Base-by-base conservation (phyloP, 2,113 vertebrate genomes). In the Nipponia nippon region DNA sequence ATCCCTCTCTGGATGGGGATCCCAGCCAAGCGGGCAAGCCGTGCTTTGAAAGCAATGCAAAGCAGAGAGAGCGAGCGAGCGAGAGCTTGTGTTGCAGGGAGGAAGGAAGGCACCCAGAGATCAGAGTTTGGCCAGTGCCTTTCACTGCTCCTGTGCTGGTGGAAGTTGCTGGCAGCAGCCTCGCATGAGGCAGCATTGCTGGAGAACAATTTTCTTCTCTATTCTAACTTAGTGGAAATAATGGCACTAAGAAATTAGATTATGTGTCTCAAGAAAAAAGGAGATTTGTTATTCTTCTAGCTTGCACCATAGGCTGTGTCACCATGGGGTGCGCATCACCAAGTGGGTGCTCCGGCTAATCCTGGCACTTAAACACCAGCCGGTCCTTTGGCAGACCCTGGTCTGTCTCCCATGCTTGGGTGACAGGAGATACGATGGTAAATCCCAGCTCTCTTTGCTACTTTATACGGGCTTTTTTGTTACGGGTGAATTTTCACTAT, bases 91-190 rank as follows among this genome's bases (percentile, higher is more conserved):
- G 22, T 34, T 72, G 36, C 0, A 1, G n/a, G 50, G 42, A 16
- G 29, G 49, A 75, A 27, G 46, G 30, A 62, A 52, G 58, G 38
- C 16, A 10, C 30, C 20, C 5, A 0, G 53, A 69, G 49, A 22
- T 38, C 8, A 7, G 49, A 42, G 58, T 25, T 29, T 0, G 1
- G 40, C 30, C 1, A 0, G 25, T 3, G 4, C 40, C 44, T 66
- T 71, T 46, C 77, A 7, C 56, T 72, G 69, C 14, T 78, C 34
- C 34, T 47, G 40, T 26, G 49, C 40, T 89, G 61, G 32, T 40
- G 72, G 67, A 72, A 56, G 49, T 11, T 46, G 67, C 83, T 92
- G 80, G 76, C 53, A 70, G 71, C 23, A 38, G 58, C 62, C 49
- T 73, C 17, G 23, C 13, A 5, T 25, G 55, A 84, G 65, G 55